phyloP scores from a whole-genome alignment of 1,140 invertebrate species.

The Heliconius congener region DNA sequence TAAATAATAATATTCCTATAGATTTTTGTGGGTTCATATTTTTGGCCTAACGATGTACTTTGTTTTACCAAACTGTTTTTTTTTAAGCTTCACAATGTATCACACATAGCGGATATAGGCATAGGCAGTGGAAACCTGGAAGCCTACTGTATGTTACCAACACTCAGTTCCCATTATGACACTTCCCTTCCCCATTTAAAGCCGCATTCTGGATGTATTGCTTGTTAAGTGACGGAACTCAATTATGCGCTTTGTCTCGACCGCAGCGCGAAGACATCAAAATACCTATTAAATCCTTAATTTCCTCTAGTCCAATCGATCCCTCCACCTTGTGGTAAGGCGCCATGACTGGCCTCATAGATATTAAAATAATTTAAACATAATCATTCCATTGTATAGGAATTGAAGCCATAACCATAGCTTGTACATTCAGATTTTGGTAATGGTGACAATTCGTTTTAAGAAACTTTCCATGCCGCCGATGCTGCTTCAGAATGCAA shows the following conservation, averaged over 20 bases:
- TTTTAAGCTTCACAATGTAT: not conserved
- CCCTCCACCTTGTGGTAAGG: not conserved
- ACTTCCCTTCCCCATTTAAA: not conserved
- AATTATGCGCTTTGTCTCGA: not conserved
- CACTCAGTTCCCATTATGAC: not conserved
- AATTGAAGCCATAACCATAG: too few relatives aligned
- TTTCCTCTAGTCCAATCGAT: not conserved
- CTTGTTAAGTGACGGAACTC: not conserved
- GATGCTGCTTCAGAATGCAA: too few relatives aligned
- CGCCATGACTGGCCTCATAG: not conserved
- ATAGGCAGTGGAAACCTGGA: not conserved
- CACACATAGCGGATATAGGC: too few relatives aligned
- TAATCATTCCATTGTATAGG: too few relatives aligned
- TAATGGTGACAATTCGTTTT: too few relatives aligned
- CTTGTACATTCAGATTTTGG: too few relatives aligned
- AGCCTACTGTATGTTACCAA: not conserved
- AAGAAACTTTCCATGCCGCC: too few relatives aligned
- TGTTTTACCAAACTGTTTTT: not conserved
- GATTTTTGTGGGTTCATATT: too few relatives aligned
- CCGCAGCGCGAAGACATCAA: too few relatives aligned
- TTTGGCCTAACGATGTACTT: too few relatives aligned
- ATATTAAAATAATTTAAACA: too few relatives aligned
- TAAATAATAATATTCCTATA: too few relatives aligned
- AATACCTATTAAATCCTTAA: not conserved
- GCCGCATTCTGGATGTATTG: not conserved